A percentile compares a stretch with the other conserved stretches of the same genome.
These are phyloP conservation scores for Steinernema khuongi DNA, from an alignment of 1,140 invertebrate species.

Conservation along the genomic window DNA sequence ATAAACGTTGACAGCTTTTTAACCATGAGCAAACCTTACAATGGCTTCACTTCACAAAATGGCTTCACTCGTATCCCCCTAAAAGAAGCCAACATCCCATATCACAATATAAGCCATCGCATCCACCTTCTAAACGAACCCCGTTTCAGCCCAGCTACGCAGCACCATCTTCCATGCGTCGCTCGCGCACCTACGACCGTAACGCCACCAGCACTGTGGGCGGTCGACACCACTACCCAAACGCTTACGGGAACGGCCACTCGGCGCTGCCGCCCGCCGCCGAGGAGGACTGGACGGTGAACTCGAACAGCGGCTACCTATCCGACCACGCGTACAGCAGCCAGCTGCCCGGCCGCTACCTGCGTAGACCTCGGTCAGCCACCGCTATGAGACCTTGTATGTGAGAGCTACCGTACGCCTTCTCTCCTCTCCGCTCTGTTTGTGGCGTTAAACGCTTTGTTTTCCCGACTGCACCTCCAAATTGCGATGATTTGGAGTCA, in stretches of 20 bases:
- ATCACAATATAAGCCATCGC: no score
- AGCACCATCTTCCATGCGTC: slow-evolving; percentile 23
- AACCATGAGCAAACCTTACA: no score
- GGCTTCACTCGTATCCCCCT: no score
- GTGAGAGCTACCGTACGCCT: slow-evolving; percentile 3
- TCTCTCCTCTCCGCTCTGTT: background rate
- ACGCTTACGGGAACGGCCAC: slow-evolving; percentile 18
- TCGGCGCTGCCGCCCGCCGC: slow-evolving; percentile 14
- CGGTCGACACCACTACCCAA: slow-evolving; percentile 18
- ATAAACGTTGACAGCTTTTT: no score
- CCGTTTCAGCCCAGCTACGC: background rate
- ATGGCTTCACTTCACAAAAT: no score
- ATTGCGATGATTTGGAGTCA: background rate
- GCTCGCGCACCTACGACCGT: slow-evolving; percentile 28
- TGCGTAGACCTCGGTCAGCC: slow-evolving; percentile 34
- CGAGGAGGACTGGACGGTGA: slow-evolving; percentile 36
- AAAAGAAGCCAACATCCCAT: no score
- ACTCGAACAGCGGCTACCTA: slow-evolving; percentile 31
- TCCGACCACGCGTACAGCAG: slow-evolving; percentile 33
- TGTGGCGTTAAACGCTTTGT: background rate
- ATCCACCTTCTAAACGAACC: background rate
- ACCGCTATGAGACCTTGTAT: slow-evolving; percentile 38
- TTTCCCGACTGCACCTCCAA: background rate
- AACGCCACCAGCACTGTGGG: slow-evolving; percentile 1
- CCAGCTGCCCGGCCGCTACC: slow-evolving; percentile 24